Base-by-base conservation (phyloP, 2,113 vertebrate species). In the Hippocampus mohnikei region DNA sequence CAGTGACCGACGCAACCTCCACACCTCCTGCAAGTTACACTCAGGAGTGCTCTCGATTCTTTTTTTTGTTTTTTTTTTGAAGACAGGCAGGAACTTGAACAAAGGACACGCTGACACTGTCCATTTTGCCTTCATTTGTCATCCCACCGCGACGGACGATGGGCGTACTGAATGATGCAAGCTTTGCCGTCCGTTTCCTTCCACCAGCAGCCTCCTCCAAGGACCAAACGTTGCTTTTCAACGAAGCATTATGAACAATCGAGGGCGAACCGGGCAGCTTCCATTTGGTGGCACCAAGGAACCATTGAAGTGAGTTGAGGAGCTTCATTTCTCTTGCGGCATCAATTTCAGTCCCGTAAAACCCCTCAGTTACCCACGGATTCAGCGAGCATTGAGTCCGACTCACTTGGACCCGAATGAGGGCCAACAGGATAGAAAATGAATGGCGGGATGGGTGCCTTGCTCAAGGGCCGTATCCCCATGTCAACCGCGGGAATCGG, bases 181-280 rank as follows among this genome's bases (percentile, higher is more conserved):
- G 92, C 93, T 94, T 94, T 85, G 66, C 86, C 81, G 72, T 74
- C 70, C 87, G 86, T 91, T 91, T 85, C 80, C 91, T 86, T 81
- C 77, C 84, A 91, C 90, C 92, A 92, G 89, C 91, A 86, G 74
- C 64, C 23, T 79, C 70, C 70, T 53, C 71, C 71, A 46, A 72
- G 72, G 46, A 74, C 69, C 56, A 74, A 63, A 63, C 3, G 0
- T 55, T n/a, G 2, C 9, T 50, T 8, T 20, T 50, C 2, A 7
- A 50, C 18, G 33, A 37, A 37, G 33, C 33, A 37, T 37, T 37
- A 44, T 13, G 2, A 3, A 23, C 9, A 55, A n/a, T 55, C 8
- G 16, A 18, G 3, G 9, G 52, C 10, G 52, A n/a, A 53, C 2
- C 11, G 52, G 52, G 52, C 52, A n/a, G 52, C 52, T 55, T 55